These are phyloP conservation scores for Pseudocheirus occidentalis DNA, from an alignment of 2,797 vertebrate genomes.

Conservation along the genomic window DNA sequence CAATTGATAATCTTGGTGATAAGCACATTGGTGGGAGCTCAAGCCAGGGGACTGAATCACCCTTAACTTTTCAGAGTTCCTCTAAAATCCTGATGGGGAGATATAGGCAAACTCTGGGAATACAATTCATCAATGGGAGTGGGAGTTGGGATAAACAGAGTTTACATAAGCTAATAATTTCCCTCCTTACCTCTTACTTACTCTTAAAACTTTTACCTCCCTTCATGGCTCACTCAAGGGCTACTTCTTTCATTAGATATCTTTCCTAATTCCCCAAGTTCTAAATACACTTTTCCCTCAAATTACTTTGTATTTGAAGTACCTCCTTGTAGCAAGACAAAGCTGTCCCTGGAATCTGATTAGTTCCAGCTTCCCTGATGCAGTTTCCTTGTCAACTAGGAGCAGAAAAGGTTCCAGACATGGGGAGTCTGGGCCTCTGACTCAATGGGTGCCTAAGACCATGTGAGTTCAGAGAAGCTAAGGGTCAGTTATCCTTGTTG, in stretches of 20 bases:
- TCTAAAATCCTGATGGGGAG: not conserved
- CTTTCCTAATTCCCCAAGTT: not conserved
- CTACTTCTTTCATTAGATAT: not conserved
- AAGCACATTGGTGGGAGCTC: not conserved
- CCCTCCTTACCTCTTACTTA: not conserved
- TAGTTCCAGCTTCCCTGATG: not conserved
- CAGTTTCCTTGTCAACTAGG: not conserved
- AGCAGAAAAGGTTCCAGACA: not conserved
- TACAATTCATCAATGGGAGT: not conserved
- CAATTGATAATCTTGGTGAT: not conserved
- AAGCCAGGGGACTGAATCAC: not conserved
- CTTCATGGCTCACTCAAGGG: not conserved
- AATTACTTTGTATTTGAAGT: not conserved
- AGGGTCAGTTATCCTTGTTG: not conserved
- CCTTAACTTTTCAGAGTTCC: not conserved
- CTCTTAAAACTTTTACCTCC: not conserved
- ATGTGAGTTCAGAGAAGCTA: not conserved
- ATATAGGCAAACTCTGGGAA: not conserved
- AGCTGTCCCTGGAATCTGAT: not conserved
- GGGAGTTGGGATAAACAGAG: not conserved
- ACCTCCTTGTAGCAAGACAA: not conserved
- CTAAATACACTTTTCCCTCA: not conserved
- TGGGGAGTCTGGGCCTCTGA: not conserved
- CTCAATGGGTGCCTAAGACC: not conserved
- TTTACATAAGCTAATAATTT: not conserved